These are phyloP conservation scores for Amiota communis DNA, from an alignment of 2,888 invertebrate genomes.

Conservation along the genomic window DNA sequence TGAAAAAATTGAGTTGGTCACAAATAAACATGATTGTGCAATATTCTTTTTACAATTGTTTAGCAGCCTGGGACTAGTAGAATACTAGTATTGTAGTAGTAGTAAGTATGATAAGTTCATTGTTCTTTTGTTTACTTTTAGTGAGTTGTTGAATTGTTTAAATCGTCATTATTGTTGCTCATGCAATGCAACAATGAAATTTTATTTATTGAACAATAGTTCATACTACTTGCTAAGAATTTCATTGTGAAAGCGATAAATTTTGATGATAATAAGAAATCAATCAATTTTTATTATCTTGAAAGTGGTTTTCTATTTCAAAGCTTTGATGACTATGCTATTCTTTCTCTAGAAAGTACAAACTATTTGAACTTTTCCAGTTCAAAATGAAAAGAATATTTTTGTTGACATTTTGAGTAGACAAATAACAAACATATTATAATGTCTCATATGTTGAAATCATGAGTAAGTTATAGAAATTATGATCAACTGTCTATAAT, in stretches of 20 bases:
- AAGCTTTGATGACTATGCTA: too few species aligned
- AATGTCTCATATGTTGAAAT: too few species aligned
- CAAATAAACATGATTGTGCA: slow-evolving; percentile 24
- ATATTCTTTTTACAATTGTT: slow-evolving; percentile 1
- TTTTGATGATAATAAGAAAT: neutral
- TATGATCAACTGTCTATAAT: too few species aligned
- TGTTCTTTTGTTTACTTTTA: neutral
- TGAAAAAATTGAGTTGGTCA: neutral
- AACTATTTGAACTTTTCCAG: neutral
- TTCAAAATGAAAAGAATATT: neutral
- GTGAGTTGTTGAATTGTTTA: neutral
- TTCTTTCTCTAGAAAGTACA: neutral
- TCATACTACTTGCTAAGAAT: too few species aligned
- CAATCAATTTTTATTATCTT: slow-evolving; percentile 19
- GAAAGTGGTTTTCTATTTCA: neutral
- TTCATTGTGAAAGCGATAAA: too few species aligned
- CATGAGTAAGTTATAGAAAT: too few species aligned
- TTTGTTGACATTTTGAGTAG: neutral
- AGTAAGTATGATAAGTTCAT: too few species aligned
- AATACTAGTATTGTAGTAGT: too few species aligned
- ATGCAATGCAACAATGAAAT: slow-evolving; percentile 10
- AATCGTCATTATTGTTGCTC: neutral
- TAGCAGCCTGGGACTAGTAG: neutral
- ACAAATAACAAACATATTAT: too few species aligned
- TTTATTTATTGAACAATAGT: slow-evolving; percentile 5